phyloP scores from a whole-genome alignment of 2,797 vertebrate genomes.

The Scolopax rusticola region DNA sequence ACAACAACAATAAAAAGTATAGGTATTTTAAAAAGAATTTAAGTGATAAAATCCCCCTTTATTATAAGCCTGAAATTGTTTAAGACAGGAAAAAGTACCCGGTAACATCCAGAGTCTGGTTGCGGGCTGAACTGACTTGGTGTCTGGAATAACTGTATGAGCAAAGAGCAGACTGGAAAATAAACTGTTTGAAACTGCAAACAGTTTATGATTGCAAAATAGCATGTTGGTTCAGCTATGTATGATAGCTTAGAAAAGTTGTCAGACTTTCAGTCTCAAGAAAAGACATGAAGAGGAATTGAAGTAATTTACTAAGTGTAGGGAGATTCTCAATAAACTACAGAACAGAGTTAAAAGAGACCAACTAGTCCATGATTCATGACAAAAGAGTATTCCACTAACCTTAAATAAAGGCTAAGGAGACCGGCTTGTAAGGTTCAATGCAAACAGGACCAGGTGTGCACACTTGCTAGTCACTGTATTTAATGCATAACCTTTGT shows the following conservation, averaged over 20 bases:
- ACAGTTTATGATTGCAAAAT: not conserved
- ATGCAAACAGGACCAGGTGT: not conserved
- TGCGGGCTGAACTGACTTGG: not conserved
- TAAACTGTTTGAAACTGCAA: not conserved
- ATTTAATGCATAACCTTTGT: not conserved
- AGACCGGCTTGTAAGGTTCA: not conserved
- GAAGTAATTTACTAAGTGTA: not conserved
- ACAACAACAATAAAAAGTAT: not conserved
- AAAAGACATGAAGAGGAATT: not conserved
- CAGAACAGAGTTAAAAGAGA: not conserved
- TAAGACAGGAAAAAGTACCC: not conserved
- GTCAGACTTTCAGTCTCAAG: not conserved
- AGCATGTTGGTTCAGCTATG: not conserved
- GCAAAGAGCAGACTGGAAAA: not conserved
- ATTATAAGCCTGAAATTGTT: not conserved
- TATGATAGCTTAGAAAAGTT: not conserved
- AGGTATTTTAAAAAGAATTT: not conserved
- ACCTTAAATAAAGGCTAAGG: not conserved
- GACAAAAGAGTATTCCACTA: not conserved
- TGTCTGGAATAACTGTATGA: not conserved
- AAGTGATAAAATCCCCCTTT: fast-evolving
- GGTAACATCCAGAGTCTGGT: not conserved
- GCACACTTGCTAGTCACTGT: not conserved
- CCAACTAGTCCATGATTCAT: not conserved
- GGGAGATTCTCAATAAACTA: not conserved